These are phyloP conservation scores for Acanthiza pusilla DNA, from an alignment of 2,797 vertebrate genomes.

Conservation along the genomic window DNA sequence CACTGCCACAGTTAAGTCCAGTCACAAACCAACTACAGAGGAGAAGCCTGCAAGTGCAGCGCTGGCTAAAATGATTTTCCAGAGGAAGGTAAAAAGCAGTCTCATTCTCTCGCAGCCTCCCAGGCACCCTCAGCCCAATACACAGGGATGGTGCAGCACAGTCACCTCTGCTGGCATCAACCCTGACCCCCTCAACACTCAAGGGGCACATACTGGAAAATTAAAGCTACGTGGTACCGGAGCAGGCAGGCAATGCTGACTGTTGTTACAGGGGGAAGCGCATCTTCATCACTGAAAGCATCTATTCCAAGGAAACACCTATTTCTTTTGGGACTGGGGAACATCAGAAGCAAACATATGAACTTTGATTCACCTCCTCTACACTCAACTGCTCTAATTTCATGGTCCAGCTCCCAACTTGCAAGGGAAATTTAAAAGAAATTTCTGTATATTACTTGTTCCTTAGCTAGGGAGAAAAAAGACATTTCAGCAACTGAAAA, in stretches of 20 bases:
- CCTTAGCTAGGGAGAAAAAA: not conserved
- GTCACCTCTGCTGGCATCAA: not conserved
- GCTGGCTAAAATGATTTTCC: not conserved
- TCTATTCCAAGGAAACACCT: not conserved
- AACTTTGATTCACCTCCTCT: not conserved
- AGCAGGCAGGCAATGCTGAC: not conserved
- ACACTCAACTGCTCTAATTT: not conserved
- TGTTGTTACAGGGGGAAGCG: not conserved
- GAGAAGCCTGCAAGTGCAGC: conserved; percentile 40
- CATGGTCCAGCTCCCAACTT: not conserved
- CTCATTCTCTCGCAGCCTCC: not conserved
- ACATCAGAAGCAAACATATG: not conserved
- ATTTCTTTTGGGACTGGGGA: not conserved
- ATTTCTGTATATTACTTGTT: not conserved
- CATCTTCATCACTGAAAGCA: fast-evolving
- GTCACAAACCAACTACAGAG: conserved; percentile 70
- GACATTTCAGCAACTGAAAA: not conserved
- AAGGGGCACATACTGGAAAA: conserved; percentile 6
- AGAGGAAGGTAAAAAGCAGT: conserved; percentile 20
- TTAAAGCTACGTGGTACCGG: conserved; percentile 2
- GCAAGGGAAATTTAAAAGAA: not conserved
- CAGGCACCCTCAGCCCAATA: not conserved
- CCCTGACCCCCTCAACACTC: not conserved
- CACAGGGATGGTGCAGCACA: not conserved
- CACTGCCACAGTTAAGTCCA: conserved; percentile 71